Percentiles rank a stretch among this genome's conserved stretches.
Evolutionary conservation across 2,113 vertebrate species (phyloP).

Genomic region (Centropus unirufus): DNA sequence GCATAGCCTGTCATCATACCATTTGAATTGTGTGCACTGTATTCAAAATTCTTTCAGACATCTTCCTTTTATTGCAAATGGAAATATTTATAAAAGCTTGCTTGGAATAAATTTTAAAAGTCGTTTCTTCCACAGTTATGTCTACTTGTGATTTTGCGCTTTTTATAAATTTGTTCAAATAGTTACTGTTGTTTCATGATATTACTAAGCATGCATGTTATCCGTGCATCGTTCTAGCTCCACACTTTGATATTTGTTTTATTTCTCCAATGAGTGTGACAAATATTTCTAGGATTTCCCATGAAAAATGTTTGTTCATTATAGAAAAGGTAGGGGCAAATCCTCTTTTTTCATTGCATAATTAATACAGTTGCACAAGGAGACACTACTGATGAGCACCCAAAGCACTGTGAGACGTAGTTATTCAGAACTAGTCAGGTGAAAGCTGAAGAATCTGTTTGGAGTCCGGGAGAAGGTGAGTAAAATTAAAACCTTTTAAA

Average conservation of each 20-base stretch:
- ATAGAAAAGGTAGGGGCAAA: not conserved
- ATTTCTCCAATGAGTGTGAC: not conserved
- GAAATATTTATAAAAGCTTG: not conserved
- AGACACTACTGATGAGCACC: not conserved
- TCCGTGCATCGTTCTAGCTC: not conserved
- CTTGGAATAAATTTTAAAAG: not conserved
- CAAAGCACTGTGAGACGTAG: not conserved
- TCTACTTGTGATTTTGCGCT: not conserved
- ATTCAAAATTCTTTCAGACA: conserved; percentile 1
- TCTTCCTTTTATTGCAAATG: not conserved
- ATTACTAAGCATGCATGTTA: not conserved
- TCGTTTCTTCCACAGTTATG: not conserved
- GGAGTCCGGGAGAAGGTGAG: conserved; percentile 38
- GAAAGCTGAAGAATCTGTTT: conserved; percentile 44
- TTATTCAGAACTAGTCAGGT: conserved; percentile 6
- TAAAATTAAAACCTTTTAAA: not conserved
- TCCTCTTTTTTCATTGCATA: not conserved
- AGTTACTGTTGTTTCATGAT: not conserved
- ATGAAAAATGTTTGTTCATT: not conserved
- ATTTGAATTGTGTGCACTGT: conserved; percentile 13
- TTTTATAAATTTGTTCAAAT: not conserved
- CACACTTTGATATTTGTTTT: not conserved
- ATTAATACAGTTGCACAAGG: not conserved
- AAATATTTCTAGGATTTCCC: not conserved
- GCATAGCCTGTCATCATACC: conserved; percentile 6